Base-by-base conservation (phyloP, 2,888 invertebrate species). In the Lathronympha strigana region DNA sequence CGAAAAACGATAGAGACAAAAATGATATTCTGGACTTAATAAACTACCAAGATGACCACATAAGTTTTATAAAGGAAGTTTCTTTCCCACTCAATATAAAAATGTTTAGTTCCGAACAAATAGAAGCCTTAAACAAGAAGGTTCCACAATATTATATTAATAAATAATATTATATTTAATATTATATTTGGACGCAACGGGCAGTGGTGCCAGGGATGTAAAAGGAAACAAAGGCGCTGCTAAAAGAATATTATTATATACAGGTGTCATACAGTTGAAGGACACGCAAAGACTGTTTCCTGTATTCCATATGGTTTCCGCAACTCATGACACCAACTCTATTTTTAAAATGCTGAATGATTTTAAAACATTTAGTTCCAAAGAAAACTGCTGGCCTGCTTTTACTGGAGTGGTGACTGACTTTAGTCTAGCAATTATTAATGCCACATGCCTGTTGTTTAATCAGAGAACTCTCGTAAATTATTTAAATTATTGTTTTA, bases 21-120 rank as follows among this genome's bases (percentile, higher is more conserved):
- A 45, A 57, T 21, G 57, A 57, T n/a, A 40, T 45, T 31, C n/a
- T 57, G 13, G 57, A 57, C 21, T 57, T 57, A 57, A 31, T 45
- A 8, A 13, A 6, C 0, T 45, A 45, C 15, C 57, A 45, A 21
- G 45, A 57, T 4, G 57, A 45, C 1, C 55, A 55, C 6, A 4
- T 28, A 5, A 43, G 31, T 55, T 55, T 28, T 19, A 13, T 55
- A 5, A 25, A 19, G 13, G 55, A 55, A 55, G 25, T 55, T 4
- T 28, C 28, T 13, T 55, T 55, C n/a, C 55, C 55, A 19, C 17
- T 55, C 2, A 57, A 57, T 45, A 45, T 45, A 19, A 51, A 51
- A 21, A 33, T 51, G 6, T 51, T 33, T 21, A 51, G 51, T 51
- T 4, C 19, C 1, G 13, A 57, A n/a, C 31, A 31, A 21, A 21